These are phyloP conservation scores for Tetrao urogallus DNA, from an alignment of 2,113 vertebrate species.

Conservation along the genomic window DNA sequence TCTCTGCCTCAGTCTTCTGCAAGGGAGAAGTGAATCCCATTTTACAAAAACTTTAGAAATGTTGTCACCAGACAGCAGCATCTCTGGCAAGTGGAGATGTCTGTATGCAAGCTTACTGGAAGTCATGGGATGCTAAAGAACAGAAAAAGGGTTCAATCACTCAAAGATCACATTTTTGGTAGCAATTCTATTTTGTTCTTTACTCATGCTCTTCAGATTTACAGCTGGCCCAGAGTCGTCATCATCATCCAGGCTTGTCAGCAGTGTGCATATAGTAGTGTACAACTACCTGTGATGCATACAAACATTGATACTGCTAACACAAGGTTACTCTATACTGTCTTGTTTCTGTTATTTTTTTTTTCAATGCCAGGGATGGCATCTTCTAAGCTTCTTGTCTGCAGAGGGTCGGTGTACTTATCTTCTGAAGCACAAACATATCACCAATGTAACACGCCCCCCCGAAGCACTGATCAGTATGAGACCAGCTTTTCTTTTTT, in stretches of 20 bases:
- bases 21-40: not conserved
- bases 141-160: not conserved
- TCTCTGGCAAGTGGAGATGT: not conserved
- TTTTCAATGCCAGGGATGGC: not conserved
- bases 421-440: not conserved
- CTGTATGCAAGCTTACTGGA: not conserved
- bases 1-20: not conserved
- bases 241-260: not conserved
- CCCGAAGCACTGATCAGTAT: not conserved
- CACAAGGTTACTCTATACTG: not conserved
- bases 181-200: not conserved
- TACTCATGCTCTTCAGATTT: not conserved
- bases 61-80: not conserved
- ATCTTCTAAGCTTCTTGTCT: not conserved
- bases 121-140: not conserved
- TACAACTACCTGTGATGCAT: not conserved
- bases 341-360: not conserved
- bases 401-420: not conserved
- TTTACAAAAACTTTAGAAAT: not conserved
- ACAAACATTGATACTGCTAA: not conserved
- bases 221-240: not conserved
- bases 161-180: too few relatives aligned
- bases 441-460: not conserved
- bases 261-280: not conserved
- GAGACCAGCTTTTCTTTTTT: not conserved